Evolutionary conservation across 2,797 vertebrate genomes (phyloP).

Genomic region (Sebastes cheni): DNA sequence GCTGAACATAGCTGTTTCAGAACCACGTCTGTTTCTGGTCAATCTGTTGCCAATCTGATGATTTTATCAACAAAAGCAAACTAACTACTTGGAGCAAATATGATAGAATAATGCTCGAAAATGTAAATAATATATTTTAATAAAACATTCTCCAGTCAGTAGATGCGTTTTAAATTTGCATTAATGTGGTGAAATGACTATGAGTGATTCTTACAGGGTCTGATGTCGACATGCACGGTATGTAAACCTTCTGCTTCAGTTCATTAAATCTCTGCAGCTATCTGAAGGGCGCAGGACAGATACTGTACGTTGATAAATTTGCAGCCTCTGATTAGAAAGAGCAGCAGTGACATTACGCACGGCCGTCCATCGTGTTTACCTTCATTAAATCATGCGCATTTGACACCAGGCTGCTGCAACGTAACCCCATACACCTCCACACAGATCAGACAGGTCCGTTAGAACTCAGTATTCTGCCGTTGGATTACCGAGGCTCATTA

Average conservation of each 20-base stretch:
- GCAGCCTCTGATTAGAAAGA: not conserved
- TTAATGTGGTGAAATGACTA: not conserved
- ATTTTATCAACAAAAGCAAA: not conserved
- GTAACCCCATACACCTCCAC: not conserved
- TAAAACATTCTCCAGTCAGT: not conserved
- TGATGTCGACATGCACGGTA: not conserved
- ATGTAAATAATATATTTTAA: not conserved
- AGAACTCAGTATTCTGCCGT: not conserved
- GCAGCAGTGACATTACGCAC: not conserved
- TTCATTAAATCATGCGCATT: not conserved
- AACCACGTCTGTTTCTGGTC: not conserved
- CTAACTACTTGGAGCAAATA: not conserved
- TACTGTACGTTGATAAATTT: not conserved
- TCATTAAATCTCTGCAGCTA: not conserved
- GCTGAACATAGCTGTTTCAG: not conserved
- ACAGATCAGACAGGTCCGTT: not conserved
- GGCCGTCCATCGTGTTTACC: not conserved
- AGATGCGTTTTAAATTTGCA: not conserved
- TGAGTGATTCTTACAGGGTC: not conserved
- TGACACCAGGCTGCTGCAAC: not conserved
- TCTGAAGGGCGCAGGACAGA: not conserved
- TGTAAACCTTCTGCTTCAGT: not conserved
- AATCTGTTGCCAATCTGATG: not conserved
- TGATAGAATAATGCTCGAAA: not conserved
- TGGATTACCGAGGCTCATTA: not conserved